phyloP scores from a whole-genome alignment of 2,113 vertebrate genomes.

The Pluvianellus socialis region DNA sequence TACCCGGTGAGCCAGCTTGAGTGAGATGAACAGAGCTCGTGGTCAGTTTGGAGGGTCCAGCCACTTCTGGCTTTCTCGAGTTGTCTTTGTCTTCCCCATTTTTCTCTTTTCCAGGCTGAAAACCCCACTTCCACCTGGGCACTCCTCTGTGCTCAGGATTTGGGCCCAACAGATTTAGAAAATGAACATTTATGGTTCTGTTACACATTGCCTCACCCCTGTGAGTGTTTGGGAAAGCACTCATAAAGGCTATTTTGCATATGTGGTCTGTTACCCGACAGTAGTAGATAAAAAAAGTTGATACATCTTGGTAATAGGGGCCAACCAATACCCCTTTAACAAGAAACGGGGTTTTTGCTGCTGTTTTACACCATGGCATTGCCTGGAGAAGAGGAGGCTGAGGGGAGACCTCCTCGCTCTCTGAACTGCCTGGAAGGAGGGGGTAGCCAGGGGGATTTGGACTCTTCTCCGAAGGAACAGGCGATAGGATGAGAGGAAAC shows the following conservation, averaged over 20 bases:
- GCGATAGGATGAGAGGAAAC: too few species aligned
- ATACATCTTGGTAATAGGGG: neutral
- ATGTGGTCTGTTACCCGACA: accelerated
- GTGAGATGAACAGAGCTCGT: neutral
- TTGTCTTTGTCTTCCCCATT: neutral
- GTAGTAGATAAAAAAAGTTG: neutral
- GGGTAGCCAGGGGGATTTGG: too few species aligned
- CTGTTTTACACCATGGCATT: neutral
- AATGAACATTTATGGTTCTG: neutral
- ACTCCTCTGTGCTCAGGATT: neutral
- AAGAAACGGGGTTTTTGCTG: neutral
- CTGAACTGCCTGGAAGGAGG: too few species aligned
- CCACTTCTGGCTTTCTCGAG: neutral
- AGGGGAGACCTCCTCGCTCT: too few species aligned
- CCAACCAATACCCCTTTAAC: neutral
- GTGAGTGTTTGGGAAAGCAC: neutral
- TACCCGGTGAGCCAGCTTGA: neutral
- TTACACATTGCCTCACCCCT: neutral
- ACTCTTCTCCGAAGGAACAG: too few species aligned
- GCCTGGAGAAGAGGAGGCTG: too few species aligned
- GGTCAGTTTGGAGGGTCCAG: neutral
- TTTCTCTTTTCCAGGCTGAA: neutral
- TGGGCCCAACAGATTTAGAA: neutral
- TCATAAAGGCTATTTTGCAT: neutral
- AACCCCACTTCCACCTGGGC: neutral